Percentiles rank a stretch among this genome's conserved stretches.
Evolutionary conservation across 2,888 invertebrate species (phyloP).

Genomic region (Acanthosepion esculentum): DNA sequence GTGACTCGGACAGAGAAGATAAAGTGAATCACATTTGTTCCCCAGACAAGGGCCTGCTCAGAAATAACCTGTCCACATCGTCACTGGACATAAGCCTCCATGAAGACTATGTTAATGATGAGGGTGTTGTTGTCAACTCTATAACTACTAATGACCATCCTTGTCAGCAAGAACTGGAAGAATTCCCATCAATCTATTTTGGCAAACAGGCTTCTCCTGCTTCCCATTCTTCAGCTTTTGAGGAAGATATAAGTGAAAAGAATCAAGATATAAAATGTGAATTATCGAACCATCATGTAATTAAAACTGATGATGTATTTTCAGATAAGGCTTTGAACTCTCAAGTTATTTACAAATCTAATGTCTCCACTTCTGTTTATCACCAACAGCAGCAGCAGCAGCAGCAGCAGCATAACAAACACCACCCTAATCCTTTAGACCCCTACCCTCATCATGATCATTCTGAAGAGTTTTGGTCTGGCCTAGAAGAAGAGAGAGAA

Average conservation of each 20-base stretch:
- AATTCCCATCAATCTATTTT: background rate
- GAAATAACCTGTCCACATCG: constrained; percentile 24
- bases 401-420: background rate
- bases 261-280: background rate
- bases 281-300: constrained; percentile 46
- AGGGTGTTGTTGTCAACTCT: background rate
- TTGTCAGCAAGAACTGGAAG: background rate
- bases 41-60: constrained; percentile 4
- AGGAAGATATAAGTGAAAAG: background rate
- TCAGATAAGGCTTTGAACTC: constrained; percentile 8
- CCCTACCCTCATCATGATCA: constrained; percentile 2
- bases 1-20: constrained; percentile 34
- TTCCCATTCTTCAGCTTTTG: background rate
- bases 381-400: background rate
- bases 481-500: constrained; percentile 14
- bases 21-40: background rate
- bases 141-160: background rate
- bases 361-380: background rate
- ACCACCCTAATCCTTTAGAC: background rate
- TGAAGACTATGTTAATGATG: constrained; percentile 3
- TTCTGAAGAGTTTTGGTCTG: background rate
- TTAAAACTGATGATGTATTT: constrained; percentile 25
- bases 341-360: constrained; percentile 35
- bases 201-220: background rate
- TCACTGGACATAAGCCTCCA: constrained; percentile 43